Conservation (phyloP, 2,888 invertebrate species). For the Cylindroiulus punctatus region DNA sequence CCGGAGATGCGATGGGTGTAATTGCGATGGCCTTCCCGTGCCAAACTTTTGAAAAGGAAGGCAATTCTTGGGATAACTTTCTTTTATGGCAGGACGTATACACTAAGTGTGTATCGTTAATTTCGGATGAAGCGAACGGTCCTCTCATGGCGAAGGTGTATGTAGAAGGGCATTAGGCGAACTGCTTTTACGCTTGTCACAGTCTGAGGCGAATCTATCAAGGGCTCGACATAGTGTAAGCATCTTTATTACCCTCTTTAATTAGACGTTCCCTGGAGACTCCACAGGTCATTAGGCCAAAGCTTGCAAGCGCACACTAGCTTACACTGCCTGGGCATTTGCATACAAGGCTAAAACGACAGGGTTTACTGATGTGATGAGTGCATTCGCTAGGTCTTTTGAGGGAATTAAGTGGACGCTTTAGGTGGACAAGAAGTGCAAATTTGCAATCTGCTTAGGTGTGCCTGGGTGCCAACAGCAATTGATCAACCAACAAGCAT, state of each 20-base stretch:
- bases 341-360: background rate
- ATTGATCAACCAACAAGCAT: too few relatives aligned
- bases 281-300: conserved; percentile 18
- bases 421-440: background rate
- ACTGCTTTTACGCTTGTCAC: conserved; percentile 18
- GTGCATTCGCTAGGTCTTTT: background rate
- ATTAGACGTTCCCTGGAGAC: conserved; percentile 18
- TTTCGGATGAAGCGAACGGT: conserved; percentile 1
- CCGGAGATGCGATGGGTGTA: background rate
- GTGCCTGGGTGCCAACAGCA: too few relatives aligned
- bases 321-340: background rate
- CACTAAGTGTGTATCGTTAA: background rate
- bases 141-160: background rate
- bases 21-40: background rate
- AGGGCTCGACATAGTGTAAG: conserved; percentile 9
- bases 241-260: conserved; percentile 18
- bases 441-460: too few relatives aligned
- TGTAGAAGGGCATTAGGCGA: background rate
- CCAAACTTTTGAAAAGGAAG: conserved; percentile 6
- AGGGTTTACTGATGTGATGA: background rate
- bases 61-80: conserved; percentile 18
- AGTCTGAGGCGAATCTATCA: conserved; percentile 2
- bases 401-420: background rate
- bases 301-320: background rate
- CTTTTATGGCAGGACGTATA: background rate